Base-by-base conservation (phyloP, 2,888 invertebrate species). In the Caenorhabditis sp. region DNA sequence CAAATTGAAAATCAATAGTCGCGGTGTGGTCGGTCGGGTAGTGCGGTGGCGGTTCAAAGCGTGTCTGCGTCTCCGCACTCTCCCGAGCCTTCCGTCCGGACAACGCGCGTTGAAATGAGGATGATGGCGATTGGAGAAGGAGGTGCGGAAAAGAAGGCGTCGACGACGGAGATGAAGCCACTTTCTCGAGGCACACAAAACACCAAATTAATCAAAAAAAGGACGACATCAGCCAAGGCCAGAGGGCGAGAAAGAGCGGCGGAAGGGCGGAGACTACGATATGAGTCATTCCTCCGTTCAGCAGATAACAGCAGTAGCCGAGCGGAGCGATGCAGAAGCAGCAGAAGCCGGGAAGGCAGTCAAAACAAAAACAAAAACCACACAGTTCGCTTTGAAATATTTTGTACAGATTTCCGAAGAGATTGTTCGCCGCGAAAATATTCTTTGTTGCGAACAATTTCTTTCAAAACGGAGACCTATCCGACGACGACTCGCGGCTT, bases 401-500 rank as follows among this genome's bases (percentile, higher is more conserved):
- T 41, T 41, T 41, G 41, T n/a, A 41, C n/a, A n/a, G n/a, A n/a
- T n/a, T n/a, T n/a, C 7, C 32, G 9, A 32, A 32, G 9, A 32
- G 9, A 32, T 32, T 32, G 32, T 6, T 6, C 7, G 32, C 9
- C 9, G 32, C 32, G 32, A 32, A 32, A 32, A 32, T 32, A 8
- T 32, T 32, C n/a, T n/a, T n/a, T n/a, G n/a, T n/a, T n/a, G n/a
- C n/a, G n/a, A n/a, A n/a, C n/a, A n/a, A n/a, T n/a, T n/a, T n/a
- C n/a, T n/a, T n/a, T n/a, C n/a, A n/a, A n/a, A n/a, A n/a, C n/a
- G n/a, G 35, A 9, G 59, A 68, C 70, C 75, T 68, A 45, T 75
- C 75, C 35, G 75, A 75, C 52, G 75, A 75, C 1, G 75, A 75
- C 17, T 75, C 75, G 43, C 75, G 73, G 46, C 63, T 61, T 46